A percentile compares a stretch with the other conserved stretches of the same genome.
Evolutionary conservation across 92 coral and sea anemone species (phyloP).

Genomic region (Palythoa grandis): DNA sequence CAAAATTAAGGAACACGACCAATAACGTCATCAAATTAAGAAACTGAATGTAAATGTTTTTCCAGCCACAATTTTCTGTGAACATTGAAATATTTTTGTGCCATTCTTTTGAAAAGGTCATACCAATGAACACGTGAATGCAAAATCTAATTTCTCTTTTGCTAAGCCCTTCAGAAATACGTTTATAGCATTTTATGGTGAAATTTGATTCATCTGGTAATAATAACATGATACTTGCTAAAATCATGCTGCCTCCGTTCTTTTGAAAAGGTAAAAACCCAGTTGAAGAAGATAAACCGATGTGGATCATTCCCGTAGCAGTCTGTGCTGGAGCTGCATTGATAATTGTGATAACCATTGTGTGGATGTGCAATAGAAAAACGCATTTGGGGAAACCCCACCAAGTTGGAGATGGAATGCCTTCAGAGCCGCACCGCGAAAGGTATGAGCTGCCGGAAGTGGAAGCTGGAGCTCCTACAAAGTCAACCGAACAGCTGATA

Average conservation of each 20-base stretch:
- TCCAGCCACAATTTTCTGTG: too few species aligned
- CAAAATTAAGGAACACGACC: too few species aligned
- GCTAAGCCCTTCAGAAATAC: too few species aligned
- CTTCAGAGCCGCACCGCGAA: neutral
- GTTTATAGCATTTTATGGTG: neutral
- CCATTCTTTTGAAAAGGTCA: too few species aligned
- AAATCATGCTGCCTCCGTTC: neutral
- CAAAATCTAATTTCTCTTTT: too few species aligned
- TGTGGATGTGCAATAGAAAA: constrained; percentile 2
- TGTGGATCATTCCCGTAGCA: neutral
- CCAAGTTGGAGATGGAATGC: constrained; percentile 18
- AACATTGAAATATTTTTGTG: too few species aligned
- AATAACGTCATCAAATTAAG: too few species aligned
- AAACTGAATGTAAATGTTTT: too few species aligned
- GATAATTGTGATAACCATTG: neutral
- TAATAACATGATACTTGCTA: neutral
- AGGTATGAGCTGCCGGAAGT: constrained; percentile 9
- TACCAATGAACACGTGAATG: too few species aligned
- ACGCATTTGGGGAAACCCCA: neutral
- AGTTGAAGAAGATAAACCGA: neutral
- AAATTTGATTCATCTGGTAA: neutral
- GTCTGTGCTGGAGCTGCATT: constrained; percentile 1
- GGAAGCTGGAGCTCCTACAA: neutral
- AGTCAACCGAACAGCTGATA: constrained; percentile 8
- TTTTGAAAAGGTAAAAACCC: neutral